phyloP scores from a whole-genome alignment of 2,888 invertebrate genomes.

The Hirtodrosophila cameraria region DNA sequence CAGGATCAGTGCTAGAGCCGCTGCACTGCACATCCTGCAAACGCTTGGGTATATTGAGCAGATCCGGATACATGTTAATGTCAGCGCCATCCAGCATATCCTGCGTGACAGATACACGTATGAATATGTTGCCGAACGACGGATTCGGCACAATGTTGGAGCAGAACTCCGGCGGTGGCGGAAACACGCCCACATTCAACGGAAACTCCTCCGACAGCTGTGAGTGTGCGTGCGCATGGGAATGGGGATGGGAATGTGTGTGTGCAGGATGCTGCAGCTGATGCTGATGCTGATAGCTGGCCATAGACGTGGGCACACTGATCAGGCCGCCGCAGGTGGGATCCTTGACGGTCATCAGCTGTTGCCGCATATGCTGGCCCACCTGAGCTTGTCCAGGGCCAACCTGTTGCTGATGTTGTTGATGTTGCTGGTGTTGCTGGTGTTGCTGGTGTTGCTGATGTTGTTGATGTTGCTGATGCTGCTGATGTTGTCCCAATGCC shows the following conservation, averaged over 20 bases:
- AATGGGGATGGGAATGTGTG: conserved; percentile 57
- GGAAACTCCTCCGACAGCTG: conserved; percentile 83
- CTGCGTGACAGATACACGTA: conserved; percentile 91
- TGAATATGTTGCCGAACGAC: conserved; percentile 89
- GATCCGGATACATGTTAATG: conserved; percentile 91
- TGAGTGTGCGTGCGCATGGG: conserved; percentile 72
- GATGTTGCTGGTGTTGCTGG: too few species aligned
- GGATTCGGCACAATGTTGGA: conserved; percentile 84
- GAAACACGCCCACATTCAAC: conserved; percentile 84
- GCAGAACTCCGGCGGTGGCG: conserved; percentile 87
- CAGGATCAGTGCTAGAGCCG: conserved; percentile 17
- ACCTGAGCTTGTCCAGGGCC: conserved; percentile 50
- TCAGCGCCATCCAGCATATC: conserved; percentile 87
- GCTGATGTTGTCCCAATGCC: conserved; percentile 31
- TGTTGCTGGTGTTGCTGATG: conserved; percentile 54
- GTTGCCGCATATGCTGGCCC: conserved; percentile 67
- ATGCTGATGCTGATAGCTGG: conserved; percentile 46
- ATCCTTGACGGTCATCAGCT: conserved; percentile 80
- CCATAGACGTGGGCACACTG: conserved; percentile 78
- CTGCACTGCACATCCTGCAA: conserved; percentile 79
- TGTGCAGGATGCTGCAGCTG: conserved; percentile 38
- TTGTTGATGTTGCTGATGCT: conserved; percentile 35
- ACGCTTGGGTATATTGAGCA: conserved; percentile 89
- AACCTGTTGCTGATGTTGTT: conserved; percentile 56
- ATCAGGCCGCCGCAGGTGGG: conserved; percentile 82